phyloP scores from a whole-genome alignment of 2,888 invertebrate species.

The Dolichopus griseipennis region DNA sequence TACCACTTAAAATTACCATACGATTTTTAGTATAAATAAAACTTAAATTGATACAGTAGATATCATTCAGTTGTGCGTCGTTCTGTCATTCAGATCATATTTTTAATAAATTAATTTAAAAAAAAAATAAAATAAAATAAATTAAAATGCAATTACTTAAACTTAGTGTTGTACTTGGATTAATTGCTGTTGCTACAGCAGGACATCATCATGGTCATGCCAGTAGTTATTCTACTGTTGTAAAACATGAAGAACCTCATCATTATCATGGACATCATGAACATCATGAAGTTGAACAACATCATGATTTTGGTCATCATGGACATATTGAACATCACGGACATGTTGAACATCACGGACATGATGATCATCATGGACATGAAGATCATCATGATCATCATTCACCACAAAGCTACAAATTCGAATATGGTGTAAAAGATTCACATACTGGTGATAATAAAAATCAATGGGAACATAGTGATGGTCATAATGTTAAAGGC shows the following conservation, averaged over 20 bases:
- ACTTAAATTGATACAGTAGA: too few species aligned
- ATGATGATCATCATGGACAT: conserved; percentile 37
- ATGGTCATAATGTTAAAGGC: conserved; percentile 46
- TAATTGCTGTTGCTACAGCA: neutral
- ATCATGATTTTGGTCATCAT: conserved; percentile 28
- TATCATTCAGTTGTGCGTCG: too few species aligned
- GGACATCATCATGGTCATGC: conserved; percentile 6
- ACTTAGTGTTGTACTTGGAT: neutral
- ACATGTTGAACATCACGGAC: too few species aligned
- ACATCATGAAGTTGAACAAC: neutral
- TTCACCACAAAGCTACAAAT: conserved; percentile 42
- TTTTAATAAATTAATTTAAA: too few species aligned
- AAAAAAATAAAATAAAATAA: too few species aligned
- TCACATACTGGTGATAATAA: conserved; percentile 29
- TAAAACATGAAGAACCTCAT: conserved; percentile 12
- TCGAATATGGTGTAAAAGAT: too few species aligned
- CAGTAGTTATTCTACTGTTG: conserved; percentile 9
- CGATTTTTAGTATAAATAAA: too few species aligned
- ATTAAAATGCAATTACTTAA: neutral
- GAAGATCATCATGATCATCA: conserved; percentile 40
- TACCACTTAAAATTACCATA: too few species aligned
- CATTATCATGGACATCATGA: neutral
- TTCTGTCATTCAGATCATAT: too few species aligned
- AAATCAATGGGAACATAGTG: conserved; percentile 46
- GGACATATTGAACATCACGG: conserved; percentile 31